A percentile compares a stretch with the other conserved stretches of the same genome.
phyloP scores from a whole-genome alignment of 2,113 vertebrate genomes.

The Alexandromys fortis region DNA sequence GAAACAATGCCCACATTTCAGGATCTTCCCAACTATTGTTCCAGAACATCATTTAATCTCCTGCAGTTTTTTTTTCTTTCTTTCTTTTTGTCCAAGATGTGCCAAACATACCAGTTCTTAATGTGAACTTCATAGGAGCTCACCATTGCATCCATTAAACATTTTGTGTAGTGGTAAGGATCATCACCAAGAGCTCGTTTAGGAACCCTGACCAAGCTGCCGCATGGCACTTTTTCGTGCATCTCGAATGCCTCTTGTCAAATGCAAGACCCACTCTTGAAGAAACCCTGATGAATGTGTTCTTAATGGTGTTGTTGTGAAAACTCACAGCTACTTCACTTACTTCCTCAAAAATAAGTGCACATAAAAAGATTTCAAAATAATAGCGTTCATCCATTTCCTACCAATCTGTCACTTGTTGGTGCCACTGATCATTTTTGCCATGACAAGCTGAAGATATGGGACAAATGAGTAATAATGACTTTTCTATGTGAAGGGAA shows the following conservation, averaged over 20 bases:
- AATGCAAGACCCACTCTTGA: neutral
- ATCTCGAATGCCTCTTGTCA: neutral
- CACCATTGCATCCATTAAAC: neutral
- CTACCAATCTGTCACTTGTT: neutral
- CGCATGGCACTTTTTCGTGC: neutral
- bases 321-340: neutral
- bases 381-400: neutral
- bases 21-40: neutral
- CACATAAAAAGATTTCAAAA: neutral
- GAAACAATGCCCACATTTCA: neutral
- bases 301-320: neutral
- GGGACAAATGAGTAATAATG: neutral
- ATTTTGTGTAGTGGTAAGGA: neutral
- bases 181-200: neutral
- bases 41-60: neutral
- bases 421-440: neutral
- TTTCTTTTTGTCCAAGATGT: neutral
- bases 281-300: neutral
- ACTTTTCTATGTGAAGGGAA: constrained; percentile 13
- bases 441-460: neutral
- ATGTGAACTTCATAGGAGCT: neutral
- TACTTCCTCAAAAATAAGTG: constrained; percentile 22
- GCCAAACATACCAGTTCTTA: neutral
- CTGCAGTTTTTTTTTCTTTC: too few species aligned
- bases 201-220: neutral